Percentiles rank a stretch among this genome's conserved stretches.
Evolutionary conservation across 2,888 invertebrate genomes (phyloP).

Genomic region (Ophion slaviceki): DNA sequence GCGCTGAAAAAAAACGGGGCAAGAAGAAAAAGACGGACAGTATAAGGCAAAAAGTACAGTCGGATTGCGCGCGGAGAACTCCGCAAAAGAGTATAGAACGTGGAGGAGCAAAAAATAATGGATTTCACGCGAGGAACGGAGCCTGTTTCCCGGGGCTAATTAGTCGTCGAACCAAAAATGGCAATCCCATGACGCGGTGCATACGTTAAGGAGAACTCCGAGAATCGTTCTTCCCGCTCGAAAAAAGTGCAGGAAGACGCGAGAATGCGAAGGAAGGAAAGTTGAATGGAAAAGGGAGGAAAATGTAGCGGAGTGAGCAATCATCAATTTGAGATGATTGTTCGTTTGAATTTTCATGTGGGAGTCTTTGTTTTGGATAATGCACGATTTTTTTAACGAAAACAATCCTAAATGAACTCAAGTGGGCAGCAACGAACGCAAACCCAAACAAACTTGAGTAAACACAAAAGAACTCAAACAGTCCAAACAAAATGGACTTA

Average conservation of each 20-base stretch:
- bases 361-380: background rate
- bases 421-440: background rate
- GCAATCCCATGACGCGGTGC: constrained; percentile 67
- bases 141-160: constrained; percentile 73
- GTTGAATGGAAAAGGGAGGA: background rate
- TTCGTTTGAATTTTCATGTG: background rate
- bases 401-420: background rate
- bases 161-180: constrained; percentile 78
- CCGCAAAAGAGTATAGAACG: background rate
- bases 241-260: background rate
- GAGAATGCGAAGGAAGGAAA: background rate
- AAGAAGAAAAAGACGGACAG: constrained; percentile 34
- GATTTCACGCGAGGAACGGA: constrained; percentile 76
- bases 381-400: background rate
- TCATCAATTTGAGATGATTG: background rate
- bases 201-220: constrained; percentile 1
- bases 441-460: no score
- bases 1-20: constrained; percentile 32
- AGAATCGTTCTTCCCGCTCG: constrained; percentile 4
- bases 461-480: no score
- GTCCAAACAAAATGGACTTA: no score
- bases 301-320: background rate
- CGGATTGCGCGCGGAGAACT: constrained; percentile 49
- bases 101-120: constrained; percentile 77
- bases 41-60: constrained; percentile 48